A percentile compares a stretch with the other conserved stretches of the same genome.
Evolutionary conservation across 2,797 vertebrate genomes (phyloP).

Genomic region (Xiphophorus birchmanni): DNA sequence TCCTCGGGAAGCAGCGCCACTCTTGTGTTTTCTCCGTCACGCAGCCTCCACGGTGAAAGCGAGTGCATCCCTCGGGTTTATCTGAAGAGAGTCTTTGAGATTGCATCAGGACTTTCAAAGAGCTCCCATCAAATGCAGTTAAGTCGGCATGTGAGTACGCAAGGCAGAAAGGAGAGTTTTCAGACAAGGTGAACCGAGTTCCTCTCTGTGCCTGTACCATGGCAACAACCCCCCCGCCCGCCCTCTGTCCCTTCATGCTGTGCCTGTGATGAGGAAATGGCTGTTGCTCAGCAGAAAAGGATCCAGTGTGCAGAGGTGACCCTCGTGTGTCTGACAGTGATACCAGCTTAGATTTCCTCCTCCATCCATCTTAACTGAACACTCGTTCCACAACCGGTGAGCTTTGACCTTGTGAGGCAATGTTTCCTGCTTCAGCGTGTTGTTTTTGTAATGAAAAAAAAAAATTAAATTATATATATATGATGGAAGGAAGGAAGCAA

Average conservation of each 20-base stretch:
- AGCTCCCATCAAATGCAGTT: constrained; percentile 56
- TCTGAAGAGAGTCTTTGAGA: constrained; percentile 46
- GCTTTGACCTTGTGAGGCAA: constrained; percentile 3
- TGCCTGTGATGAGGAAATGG: constrained; percentile 23
- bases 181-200: constrained; percentile 56
- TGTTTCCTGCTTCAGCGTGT: background rate
- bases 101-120: constrained; percentile 56
- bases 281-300: constrained; percentile 46
- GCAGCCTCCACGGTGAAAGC: constrained; percentile 17
- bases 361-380: constrained; percentile 28
- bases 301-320: constrained; percentile 52
- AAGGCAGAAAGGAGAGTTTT: constrained; percentile 35
- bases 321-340: constrained; percentile 39
- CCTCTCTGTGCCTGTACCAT: constrained; percentile 18
- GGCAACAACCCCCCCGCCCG: constrained; percentile 1
- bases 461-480: background rate
- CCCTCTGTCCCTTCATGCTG: constrained; percentile 39
- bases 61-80: constrained; percentile 27
- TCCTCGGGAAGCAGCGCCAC: constrained; percentile 1
- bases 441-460: background rate
- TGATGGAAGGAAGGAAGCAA: background rate
- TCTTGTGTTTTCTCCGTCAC: constrained; percentile 18
- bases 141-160: constrained; percentile 43
- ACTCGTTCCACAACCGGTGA: constrained; percentile 14
- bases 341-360: constrained; percentile 26